Evolutionary conservation across 64 coral and sea anemone species (phyloP), one percentile per base, ranked within the genome.

Genomic region (Montipora cactus): DNA sequence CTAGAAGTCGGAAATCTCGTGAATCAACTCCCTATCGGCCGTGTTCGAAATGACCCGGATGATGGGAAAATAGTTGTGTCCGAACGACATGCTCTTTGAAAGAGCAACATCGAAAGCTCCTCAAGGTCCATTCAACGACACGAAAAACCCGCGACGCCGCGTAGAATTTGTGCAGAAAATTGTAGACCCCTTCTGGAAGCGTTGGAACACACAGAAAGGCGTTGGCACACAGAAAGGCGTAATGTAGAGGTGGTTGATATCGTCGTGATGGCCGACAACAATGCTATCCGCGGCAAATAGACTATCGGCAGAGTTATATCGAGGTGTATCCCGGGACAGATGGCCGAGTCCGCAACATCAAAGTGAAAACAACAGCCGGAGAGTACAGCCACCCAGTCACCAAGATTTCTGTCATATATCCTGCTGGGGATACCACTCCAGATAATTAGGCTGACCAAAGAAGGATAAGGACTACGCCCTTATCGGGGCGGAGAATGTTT

Each of bases 141-240:
- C 93, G 9, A 76, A 62, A 28, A 95, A 80, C 49, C 93, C 80
- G 2, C 51, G 87, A 49, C 19, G 83, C 20, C 28, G 92, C 61
- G 86, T 90, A 51, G 88, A 62, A 67, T 95, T 95, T 85, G 88
- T 95, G 0, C 93, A 90, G 50, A 89, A 82, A 57, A 83, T 94
- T 62, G 49, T 89, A 4, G 76, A 81, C 2, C 83, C 92, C 4
- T 80, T 94, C 67, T 94, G 93, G 86, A 74, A 80, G 15, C 58
- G 86, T 9, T 95, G 93, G 87, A 48, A 5, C 14, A 53, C 78
- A 81, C 67, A 88, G 37, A 12, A 88, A 88, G 44, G 51, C 67
- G 49, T 23, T 88, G 85, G 85, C 46, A 58, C 48, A 4, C 44
- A 8, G 85, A 74, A 70, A 69, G 20, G 48, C 85, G 85, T 9